Percentiles rank a stretch among this genome's conserved stretches.
Evolutionary conservation across 2,888 invertebrate species (phyloP).

Genomic region (Dorcus parallelipipedus): DNA sequence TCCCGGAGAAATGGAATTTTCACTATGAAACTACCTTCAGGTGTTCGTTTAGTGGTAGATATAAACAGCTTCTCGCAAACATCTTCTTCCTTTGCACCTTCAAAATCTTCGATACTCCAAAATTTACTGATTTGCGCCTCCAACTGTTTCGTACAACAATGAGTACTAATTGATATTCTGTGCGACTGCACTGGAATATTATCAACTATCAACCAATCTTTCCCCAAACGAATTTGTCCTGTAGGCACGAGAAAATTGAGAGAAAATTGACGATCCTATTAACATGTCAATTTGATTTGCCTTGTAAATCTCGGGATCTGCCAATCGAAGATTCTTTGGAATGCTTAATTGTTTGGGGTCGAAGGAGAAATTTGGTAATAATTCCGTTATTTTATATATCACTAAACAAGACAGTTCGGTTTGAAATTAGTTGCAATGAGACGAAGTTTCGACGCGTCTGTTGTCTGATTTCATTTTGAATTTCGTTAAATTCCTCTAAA

Average conservation of each 20-base stretch:
- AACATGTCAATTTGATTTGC: constrained; percentile 5
- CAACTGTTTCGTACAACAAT: too few species aligned
- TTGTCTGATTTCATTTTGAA: too few species aligned
- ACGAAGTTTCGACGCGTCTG: constrained; percentile 12
- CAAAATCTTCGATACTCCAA: too few species aligned
- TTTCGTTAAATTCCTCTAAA: too few species aligned
- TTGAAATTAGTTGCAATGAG: not conserved
- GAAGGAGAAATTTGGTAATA: not conserved
- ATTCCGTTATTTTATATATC: constrained; percentile 3
- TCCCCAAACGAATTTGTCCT: constrained; percentile 4
- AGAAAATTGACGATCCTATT: constrained; percentile 5
- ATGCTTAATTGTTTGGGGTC: not conserved
- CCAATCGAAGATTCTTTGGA: constrained; percentile 1
- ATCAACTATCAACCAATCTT: constrained; percentile 1
- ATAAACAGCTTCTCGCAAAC: too few species aligned
- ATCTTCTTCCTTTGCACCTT: too few species aligned
- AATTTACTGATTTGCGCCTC: too few species aligned
- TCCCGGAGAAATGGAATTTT: too few species aligned
- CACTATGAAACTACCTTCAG: too few species aligned
- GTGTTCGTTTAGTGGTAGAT: too few species aligned
- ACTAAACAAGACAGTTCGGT: constrained; percentile 2
- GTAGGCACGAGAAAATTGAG: not conserved
- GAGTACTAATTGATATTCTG: not conserved
- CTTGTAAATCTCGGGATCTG: constrained; percentile 6
- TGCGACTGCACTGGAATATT: not conserved